Evolutionary conservation across 2,888 invertebrate species (phyloP).

Genomic region (Drosophila incognita): DNA sequence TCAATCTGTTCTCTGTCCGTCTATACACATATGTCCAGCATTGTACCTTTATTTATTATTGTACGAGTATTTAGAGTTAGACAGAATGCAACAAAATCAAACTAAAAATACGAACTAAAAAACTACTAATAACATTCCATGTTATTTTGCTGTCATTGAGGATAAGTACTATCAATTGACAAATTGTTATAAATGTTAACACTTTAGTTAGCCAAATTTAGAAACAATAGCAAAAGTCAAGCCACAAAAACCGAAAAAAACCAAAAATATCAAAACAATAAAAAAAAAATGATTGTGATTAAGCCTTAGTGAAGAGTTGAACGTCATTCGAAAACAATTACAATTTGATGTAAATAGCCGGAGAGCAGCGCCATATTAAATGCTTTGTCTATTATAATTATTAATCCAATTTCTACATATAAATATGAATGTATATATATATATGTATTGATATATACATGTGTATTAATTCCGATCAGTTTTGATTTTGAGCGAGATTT

Average conservation of each 20-base stretch:
- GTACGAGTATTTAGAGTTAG: constrained; percentile 24
- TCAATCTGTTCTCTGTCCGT: constrained; percentile 57
- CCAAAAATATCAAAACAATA: constrained; percentile 53
- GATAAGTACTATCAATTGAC: constrained; percentile 25
- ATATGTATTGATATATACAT: not conserved
- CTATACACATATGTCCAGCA: constrained; percentile 23
- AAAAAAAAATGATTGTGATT: constrained; percentile 73
- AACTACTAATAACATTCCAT: constrained; percentile 72
- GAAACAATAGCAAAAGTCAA: constrained; percentile 54
- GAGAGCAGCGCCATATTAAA: constrained; percentile 54
- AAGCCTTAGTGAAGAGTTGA: constrained; percentile 63
- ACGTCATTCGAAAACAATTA: constrained; percentile 43
- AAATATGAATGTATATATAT: not conserved
- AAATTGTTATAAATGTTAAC: constrained; percentile 48
- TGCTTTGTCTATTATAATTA: constrained; percentile 47
- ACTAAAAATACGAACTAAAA: constrained; percentile 1
- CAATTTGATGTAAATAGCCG: constrained; percentile 56
- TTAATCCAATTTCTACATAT: constrained; percentile 32
- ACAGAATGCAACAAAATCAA: constrained; percentile 2
- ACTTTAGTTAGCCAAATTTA: constrained; percentile 73
- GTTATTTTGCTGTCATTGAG: constrained; percentile 60
- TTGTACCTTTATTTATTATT: constrained; percentile 25
- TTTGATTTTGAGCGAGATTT: constrained; percentile 39
- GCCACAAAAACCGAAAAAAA: constrained; percentile 26
- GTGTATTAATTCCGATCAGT: constrained; percentile 12